Base-by-base conservation (phyloP, 64 coral and sea anemone species). In the Pachyseris speciosa region DNA sequence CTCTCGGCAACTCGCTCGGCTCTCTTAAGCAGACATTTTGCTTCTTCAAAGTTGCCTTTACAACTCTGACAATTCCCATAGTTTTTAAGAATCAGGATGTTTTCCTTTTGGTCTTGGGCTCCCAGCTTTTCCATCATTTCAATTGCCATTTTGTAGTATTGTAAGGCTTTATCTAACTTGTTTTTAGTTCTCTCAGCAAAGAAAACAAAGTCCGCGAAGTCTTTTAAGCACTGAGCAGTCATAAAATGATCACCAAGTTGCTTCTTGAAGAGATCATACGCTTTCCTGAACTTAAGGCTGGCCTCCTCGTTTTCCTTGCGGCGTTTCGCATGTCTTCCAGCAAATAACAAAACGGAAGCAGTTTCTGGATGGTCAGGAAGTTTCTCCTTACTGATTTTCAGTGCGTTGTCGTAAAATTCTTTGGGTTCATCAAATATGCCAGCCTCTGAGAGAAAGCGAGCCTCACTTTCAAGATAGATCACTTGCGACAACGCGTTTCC, bases 171-270 rank as follows among this genome's bases (percentile, higher is more conserved):
- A 4, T 71, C 38, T n/a, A 43, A 17, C 15, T 31, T 26, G 3
- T 42, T 25, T 29, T 0, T 26, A 66, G 59, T 44, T 41, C 41
- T n/a, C n/a, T n/a, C n/a, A n/a, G n/a, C 52, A 28, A 30, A 31
- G 63, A 70, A 86, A 69, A 43, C 49, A 12, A 65, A 45, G 58
- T 70, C 83, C n/a, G 64, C 83, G 9, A 86, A 49, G 0, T 67
- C 64, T 30, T 86, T 86, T 16, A 29, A 41, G 24, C 64, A 17
- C 16, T 69, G 64, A 48, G n/a, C n/a, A n/a, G n/a, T n/a, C n/a
- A n/a, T n/a, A n/a, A n/a, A n/a, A n/a, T n/a, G n/a, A n/a, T n/a
- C n/a, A n/a, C n/a, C n/a, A n/a, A n/a, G n/a, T n/a, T n/a, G n/a
- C n/a, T n/a, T n/a, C n/a, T n/a, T n/a, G n/a, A n/a, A n/a, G n/a